Evolutionary conservation across 2,888 invertebrate genomes (phyloP), one percentile per base, ranked within the genome.

Genomic region (Chouioia cunea): DNA sequence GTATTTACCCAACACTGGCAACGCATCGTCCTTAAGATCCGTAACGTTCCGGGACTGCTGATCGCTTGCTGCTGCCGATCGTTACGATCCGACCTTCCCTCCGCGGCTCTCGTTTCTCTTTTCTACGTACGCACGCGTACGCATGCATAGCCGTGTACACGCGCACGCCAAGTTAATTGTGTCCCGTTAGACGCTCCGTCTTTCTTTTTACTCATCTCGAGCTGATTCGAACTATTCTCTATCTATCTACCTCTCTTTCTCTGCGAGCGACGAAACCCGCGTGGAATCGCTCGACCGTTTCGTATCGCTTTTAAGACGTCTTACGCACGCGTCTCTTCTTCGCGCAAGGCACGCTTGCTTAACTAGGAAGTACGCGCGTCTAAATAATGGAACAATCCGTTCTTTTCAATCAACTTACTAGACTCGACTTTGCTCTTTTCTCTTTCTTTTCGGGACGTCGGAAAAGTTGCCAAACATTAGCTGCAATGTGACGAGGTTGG

Each of bases 11-110:
- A 20, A 36, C 60, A 27, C 62, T 64, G n/a, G n/a, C n/a, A n/a
- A n/a, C n/a, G 71, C 59, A 68, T 59, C 71, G 67, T 67, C 71
- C 71, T 68, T 67, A 67, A 71, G 54, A 6, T 27, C 47, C 46
- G 54, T 44, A 43, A 68, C 50, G 67, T 63, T 59, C 62, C 71
- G 71, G 65, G 50, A 70, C 58, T 53, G 36, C 36, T 10, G 64
- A 52, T 50, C 52, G 8, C 18, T 12, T 18, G 44, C 50, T 14
- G 53, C 23, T 20, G 50, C 57, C 70, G 62, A 70, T 65, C 70
- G 59, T 59, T 48, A 18, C 54, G 23, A 47, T 47, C 46, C 44
- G 62, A 70, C 70, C 70, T 70, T 71, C 71, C 52, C 52, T 57
- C n/a, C 20, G 20, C 60, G 60, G 62, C 50, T 70, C 65, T 62